These are phyloP conservation scores for Dasysyrphus tricinctus DNA, from an alignment of 2,888 invertebrate genomes.

Conservation along the genomic window DNA sequence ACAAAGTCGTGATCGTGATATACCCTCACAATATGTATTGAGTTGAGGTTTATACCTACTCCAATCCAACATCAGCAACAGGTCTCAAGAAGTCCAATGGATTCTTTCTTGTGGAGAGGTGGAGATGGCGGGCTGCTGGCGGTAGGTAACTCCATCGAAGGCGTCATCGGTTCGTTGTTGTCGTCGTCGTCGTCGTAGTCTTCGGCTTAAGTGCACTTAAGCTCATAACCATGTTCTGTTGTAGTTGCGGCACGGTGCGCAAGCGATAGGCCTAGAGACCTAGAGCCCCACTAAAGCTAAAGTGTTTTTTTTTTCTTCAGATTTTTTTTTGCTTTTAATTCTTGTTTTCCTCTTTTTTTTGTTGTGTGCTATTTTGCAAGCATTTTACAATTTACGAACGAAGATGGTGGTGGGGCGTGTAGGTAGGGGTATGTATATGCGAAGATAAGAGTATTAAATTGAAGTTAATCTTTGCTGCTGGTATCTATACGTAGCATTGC, in stretches of 20 bases:
- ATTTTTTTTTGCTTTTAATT: constrained; percentile 18
- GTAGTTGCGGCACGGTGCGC: constrained; percentile 7
- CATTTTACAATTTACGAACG: constrained; percentile 40
- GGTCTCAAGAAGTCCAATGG: constrained; percentile 23
- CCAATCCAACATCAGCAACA: constrained; percentile 10
- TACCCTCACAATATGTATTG: constrained; percentile 21
- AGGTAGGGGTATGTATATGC: background rate
- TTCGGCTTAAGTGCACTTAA: constrained; percentile 59
- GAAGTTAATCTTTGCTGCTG: constrained; percentile 58
- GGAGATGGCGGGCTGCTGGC: background rate
- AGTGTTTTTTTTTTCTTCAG: constrained; percentile 35
- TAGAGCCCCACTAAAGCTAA: constrained; percentile 70
- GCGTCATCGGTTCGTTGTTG: constrained; percentile 46
- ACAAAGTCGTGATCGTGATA: constrained; percentile 47
- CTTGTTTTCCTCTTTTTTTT: constrained; percentile 19
- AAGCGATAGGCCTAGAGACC: constrained; percentile 70
- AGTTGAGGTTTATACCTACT: background rate
- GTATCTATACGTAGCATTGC: background rate
- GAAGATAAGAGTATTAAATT: constrained; percentile 69
- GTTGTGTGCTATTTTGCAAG: constrained; percentile 39
- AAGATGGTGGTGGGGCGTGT: constrained; percentile 26
- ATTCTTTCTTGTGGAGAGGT: constrained; percentile 22
- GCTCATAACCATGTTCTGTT: constrained; percentile 69
- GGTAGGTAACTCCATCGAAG: constrained; percentile 38
- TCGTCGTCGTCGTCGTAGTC: background rate